Percentiles rank a stretch among this genome's conserved stretches.
These are phyloP conservation scores for Pungitius pungitius DNA, from an alignment of 2,113 vertebrate genomes.

Conservation along the genomic window DNA sequence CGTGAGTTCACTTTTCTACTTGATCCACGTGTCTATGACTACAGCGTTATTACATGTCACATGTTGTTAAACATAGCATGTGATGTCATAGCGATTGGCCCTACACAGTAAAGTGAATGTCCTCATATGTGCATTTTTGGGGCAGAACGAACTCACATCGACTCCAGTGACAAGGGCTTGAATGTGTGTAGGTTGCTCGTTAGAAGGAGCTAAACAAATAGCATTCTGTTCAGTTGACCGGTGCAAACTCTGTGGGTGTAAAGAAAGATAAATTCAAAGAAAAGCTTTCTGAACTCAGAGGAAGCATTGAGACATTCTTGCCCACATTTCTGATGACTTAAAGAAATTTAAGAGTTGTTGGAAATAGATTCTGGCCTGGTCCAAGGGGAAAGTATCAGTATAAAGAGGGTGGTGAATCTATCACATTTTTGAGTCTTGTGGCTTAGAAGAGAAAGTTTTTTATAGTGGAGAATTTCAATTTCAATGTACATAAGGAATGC, in stretches of 20 bases:
- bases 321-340: conserved; percentile 46
- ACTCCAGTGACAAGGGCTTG: not conserved
- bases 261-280: conserved; percentile 19
- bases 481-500: not conserved
- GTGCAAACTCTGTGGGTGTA: conserved; percentile 23
- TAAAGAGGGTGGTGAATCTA: no score
- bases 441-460: no score
- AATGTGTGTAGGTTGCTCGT: not conserved
- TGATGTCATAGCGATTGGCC: not conserved
- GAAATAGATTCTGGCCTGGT: conserved; percentile 33
- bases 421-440: no score
- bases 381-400: not conserved
- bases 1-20: conserved; percentile 82
- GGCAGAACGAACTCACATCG: not conserved
- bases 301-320: conserved; percentile 31
- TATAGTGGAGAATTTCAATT: not conserved
- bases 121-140: not conserved
- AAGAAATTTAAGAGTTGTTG: conserved; percentile 47
- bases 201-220: conserved; percentile 1
- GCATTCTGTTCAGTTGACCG: not conserved
- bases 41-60: no score
- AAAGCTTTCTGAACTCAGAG: conserved; percentile 43
- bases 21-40: not conserved
- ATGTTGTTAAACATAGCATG: not conserved
- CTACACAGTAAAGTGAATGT: not conserved